Evolutionary conservation across 2,888 invertebrate genomes (phyloP).

Genomic region (Temnothorax unifasciatus): DNA sequence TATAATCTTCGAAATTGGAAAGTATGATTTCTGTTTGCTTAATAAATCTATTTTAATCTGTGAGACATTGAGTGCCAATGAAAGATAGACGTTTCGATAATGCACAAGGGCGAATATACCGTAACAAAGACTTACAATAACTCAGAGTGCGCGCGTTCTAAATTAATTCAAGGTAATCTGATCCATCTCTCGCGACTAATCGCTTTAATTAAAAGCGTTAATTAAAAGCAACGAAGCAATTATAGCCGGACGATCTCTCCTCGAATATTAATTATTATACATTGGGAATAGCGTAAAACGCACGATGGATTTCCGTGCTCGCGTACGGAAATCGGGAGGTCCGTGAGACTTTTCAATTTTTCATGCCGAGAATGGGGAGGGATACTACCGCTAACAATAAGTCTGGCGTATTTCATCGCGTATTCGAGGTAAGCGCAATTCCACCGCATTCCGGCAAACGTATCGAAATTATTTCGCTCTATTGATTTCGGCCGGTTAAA

Average conservation of each 20-base stretch:
- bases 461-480: not conserved
- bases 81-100: not conserved
- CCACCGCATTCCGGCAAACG: not conserved
- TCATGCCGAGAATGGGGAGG: not conserved
- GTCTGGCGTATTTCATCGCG: not conserved
- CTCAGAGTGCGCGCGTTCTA: not conserved
- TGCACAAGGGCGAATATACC: not conserved
- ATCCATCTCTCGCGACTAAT: slow-evolving; percentile 17
- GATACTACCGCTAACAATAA: not conserved
- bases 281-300: not conserved
- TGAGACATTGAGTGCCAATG: not conserved
- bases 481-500: slow-evolving; percentile 17
- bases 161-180: slow-evolving; percentile 45
- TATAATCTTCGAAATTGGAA: not conserved
- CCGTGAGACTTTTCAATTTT: slow-evolving; percentile 14
- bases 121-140: slow-evolving; percentile 2
- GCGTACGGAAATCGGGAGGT: not conserved
- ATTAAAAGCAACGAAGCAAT: slow-evolving; percentile 35
- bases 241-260: slow-evolving; percentile 16
- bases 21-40: not conserved
- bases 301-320: slow-evolving; percentile 1
- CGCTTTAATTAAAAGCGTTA: slow-evolving; percentile 34
- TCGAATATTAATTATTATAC: slow-evolving; percentile 28
- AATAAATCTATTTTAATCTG: slow-evolving; percentile 1
- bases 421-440: slow-evolving; percentile 5